Evolutionary conservation across 2,888 invertebrate genomes (phyloP).

Genomic region (Athalia circularis): DNA sequence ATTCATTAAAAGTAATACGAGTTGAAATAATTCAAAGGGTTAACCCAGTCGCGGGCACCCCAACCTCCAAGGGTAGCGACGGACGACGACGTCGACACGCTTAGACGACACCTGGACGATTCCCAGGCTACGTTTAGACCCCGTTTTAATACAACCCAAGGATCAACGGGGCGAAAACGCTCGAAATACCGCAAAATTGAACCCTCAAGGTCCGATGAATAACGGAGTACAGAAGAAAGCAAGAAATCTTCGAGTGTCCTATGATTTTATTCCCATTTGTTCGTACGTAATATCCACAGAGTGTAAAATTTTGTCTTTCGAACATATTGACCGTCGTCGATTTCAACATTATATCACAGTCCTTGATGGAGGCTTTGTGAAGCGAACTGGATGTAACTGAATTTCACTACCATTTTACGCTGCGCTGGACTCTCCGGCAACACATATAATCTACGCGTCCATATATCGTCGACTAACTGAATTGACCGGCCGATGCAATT

Average conservation of each 20-base stretch:
- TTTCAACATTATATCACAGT: constrained; percentile 9
- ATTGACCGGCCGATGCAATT: constrained; percentile 74
- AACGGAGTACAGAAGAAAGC: neutral
- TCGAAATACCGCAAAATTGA: constrained; percentile 23
- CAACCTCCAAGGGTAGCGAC: constrained; percentile 15
- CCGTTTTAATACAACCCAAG: constrained; percentile 35
- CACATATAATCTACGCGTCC: neutral
- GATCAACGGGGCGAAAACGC: constrained; percentile 7
- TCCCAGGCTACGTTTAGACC: constrained; percentile 35
- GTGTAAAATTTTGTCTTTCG: too few relatives aligned
- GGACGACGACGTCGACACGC: constrained; percentile 28
- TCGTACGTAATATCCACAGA: too few relatives aligned
- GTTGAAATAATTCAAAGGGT: constrained; percentile 49
- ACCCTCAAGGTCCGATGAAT: constrained; percentile 1
- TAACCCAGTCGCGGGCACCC: constrained; percentile 16
- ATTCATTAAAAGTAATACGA: constrained; percentile 47
- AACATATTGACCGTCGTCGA: neutral
- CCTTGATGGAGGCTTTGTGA: constrained; percentile 66
- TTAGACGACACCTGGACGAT: constrained; percentile 35
- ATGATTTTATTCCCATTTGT: too few relatives aligned
- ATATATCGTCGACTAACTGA: constrained; percentile 69
- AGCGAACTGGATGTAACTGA: constrained; percentile 71
- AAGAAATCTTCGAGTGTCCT: neutral
- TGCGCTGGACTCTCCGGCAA: constrained; percentile 71
- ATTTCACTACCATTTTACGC: constrained; percentile 74